Percentiles rank a stretch among this genome's conserved stretches.
These are phyloP conservation scores for Pangasius krempfi DNA, from an alignment of 2,797 vertebrate genomes.

Conservation along the genomic window DNA sequence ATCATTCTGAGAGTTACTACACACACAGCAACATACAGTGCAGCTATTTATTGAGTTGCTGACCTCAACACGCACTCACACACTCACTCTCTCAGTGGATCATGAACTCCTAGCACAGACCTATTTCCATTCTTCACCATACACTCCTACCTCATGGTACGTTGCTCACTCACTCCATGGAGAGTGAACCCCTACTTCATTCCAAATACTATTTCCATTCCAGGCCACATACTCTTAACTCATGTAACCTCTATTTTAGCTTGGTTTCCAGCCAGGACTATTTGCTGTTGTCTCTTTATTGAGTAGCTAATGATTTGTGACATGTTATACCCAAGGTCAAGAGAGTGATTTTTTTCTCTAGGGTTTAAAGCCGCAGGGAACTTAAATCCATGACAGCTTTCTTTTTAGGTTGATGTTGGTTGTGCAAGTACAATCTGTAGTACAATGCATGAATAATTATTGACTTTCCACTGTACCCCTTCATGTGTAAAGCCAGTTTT, in stretches of 20 bases:
- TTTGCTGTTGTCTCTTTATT: slow-evolving; percentile 17
- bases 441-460: background rate
- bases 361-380: background rate
- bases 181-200: slow-evolving; percentile 8
- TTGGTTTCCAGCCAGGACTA: slow-evolving; percentile 11
- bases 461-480: background rate
- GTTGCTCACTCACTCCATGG: background rate
- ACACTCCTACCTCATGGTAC: slow-evolving; percentile 11
- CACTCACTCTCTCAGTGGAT: background rate
- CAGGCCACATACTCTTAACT: slow-evolving; percentile 23
- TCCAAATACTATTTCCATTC: slow-evolving; percentile 32
- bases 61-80: slow-evolving; percentile 22
- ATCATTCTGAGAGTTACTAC: background rate
- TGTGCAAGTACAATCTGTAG: background rate
- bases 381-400: background rate
- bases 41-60: slow-evolving; percentile 26
- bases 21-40: slow-evolving; percentile 7
- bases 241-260: slow-evolving; percentile 12
- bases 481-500: slow-evolving; percentile 1
- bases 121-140: slow-evolving; percentile 20
- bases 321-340: slow-evolving; percentile 8
- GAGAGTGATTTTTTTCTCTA: background rate
- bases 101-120: background rate
- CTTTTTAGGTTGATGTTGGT: slow-evolving; percentile 7
- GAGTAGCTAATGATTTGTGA: slow-evolving; percentile 23